Conservation (phyloP, 2,888 invertebrate species). For the Drosophila nigricruria region DNA sequence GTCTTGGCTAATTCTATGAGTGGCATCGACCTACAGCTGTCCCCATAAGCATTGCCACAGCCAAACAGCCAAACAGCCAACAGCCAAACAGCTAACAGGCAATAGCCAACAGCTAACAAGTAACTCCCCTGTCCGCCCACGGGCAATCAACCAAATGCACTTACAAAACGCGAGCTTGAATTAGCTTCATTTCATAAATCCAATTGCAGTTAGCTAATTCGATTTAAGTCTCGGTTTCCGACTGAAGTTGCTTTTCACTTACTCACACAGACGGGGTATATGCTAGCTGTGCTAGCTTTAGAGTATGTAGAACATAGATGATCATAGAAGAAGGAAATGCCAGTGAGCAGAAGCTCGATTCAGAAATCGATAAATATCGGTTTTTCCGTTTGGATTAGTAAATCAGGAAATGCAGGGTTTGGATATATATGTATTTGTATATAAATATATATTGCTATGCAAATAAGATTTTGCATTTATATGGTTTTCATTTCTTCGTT, state of each 20-base stretch:
- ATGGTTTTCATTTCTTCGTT: too few species aligned
- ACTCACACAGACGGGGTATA: background rate
- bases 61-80: background rate
- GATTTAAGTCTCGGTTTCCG: conserved; percentile 3
- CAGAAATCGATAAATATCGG: conserved; percentile 1
- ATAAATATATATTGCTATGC: background rate
- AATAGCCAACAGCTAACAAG: background rate
- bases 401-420: background rate
- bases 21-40: conserved; percentile 10
- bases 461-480: too few species aligned
- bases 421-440: background rate
- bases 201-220: conserved; percentile 13
- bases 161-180: conserved; percentile 10
- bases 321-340: background rate
- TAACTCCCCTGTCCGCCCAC: background rate
- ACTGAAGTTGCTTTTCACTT: background rate
- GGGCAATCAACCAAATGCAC: background rate
- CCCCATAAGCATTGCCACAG: conserved; percentile 4
- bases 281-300: background rate
- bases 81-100: background rate
- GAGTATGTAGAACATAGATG: background rate
- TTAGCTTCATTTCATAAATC: conserved; percentile 4
- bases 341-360: background rate
- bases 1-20: conserved; percentile 39
- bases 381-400: background rate